A percentile compares a stretch with the other conserved stretches of the same genome.
Evolutionary conservation across 2,797 vertebrate genomes (phyloP).

Genomic region (Hirundo rustica): DNA sequence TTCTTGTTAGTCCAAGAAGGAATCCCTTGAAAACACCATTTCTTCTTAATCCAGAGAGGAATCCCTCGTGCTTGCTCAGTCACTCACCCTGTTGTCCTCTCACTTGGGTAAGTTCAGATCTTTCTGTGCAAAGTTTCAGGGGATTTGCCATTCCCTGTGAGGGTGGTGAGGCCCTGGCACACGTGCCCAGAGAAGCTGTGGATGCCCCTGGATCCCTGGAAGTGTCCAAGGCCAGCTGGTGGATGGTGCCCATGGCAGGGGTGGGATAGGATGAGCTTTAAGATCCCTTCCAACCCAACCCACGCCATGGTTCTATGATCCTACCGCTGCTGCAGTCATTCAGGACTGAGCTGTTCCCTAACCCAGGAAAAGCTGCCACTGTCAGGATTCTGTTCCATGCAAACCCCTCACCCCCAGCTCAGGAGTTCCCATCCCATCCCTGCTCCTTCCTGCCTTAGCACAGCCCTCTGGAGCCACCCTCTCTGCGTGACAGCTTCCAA

Average conservation of each 20-base stretch:
- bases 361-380: not conserved
- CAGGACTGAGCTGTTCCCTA: not conserved
- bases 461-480: not conserved
- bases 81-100: not conserved
- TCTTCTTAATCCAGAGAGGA: not conserved
- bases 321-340: fast-evolving
- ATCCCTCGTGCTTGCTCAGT: fast-evolving
- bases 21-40: not conserved
- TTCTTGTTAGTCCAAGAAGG: not conserved
- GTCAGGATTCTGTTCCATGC: not conserved
- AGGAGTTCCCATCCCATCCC: not conserved
- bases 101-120: fast-evolving
- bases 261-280: not conserved
- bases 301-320: no score
- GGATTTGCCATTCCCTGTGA: not conserved
- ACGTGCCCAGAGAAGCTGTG: not conserved
- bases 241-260: not conserved
- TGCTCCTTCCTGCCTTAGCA: not conserved
- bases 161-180: not conserved
- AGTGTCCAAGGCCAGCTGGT: fast-evolving
- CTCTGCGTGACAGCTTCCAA: not conserved
- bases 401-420: not conserved
- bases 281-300: not conserved
- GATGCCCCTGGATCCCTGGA: not conserved
- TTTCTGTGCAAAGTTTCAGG: not conserved